Evolutionary conservation across 2,113 vertebrate genomes (phyloP).

Genomic region (Myiozetetes cayanensis): DNA sequence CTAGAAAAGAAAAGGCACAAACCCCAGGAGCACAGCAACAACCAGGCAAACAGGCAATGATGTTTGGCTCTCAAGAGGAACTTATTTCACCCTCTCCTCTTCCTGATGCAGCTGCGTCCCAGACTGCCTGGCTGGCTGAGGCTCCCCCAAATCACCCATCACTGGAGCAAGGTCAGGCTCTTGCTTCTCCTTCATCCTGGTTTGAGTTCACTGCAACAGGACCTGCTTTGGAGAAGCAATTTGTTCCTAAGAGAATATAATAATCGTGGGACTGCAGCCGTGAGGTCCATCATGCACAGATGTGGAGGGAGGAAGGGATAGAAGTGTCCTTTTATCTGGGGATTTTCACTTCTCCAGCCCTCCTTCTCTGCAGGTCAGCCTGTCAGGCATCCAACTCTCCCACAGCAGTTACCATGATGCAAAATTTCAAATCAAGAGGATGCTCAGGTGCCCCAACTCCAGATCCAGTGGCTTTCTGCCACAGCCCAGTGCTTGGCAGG

Average conservation of each 20-base stretch:
- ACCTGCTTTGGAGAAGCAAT: neutral
- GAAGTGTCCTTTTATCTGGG: neutral
- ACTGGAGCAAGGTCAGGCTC: neutral
- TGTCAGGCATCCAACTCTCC: neutral
- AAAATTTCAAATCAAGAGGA: neutral
- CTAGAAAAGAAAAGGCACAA: neutral
- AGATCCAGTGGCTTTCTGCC: neutral
- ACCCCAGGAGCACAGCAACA: accelerated
- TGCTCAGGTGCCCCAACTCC: neutral
- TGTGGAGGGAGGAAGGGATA: neutral
- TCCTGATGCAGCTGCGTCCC: neutral
- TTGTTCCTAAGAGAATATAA: neutral
- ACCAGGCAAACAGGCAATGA: neutral
- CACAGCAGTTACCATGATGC: neutral
- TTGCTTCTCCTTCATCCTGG: neutral
- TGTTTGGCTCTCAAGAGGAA: neutral
- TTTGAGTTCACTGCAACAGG: neutral
- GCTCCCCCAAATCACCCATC: neutral
- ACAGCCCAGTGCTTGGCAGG: neutral
- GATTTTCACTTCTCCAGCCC: neutral
- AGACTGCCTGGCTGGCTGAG: neutral
- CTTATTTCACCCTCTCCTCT: neutral
- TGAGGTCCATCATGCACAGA: neutral
- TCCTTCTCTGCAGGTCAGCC: neutral
- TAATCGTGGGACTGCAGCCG: neutral